Evolutionary conservation across 2,888 invertebrate species (phyloP).

Genomic region (Thymelicus acteon): DNA sequence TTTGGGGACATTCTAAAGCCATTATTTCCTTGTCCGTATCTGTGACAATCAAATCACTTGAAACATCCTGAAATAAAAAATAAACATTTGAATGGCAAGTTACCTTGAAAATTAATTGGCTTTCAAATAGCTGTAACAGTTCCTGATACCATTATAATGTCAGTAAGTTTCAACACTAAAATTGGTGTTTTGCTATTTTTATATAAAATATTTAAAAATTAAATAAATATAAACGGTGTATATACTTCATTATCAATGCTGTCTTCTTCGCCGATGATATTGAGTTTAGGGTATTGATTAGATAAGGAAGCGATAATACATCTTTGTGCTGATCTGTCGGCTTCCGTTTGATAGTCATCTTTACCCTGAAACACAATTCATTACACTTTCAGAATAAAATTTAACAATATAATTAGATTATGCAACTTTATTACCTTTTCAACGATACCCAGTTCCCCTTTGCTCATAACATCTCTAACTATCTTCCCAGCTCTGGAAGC

Average conservation of each 20-base stretch:
- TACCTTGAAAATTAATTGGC: constrained; percentile 31
- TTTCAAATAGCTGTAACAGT: constrained; percentile 4
- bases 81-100: constrained; percentile 22
- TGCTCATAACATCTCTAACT: constrained; percentile 94
- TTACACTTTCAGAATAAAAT: constrained; percentile 32
- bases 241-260: constrained; percentile 85
- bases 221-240: too few species aligned
- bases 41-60: constrained; percentile 90
- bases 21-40: constrained; percentile 89
- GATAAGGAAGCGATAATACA: constrained; percentile 96
- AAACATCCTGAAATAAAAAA: constrained; percentile 65
- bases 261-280: constrained; percentile 97
- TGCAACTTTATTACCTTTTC: constrained; percentile 88
- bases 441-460: constrained; percentile 95
- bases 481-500: constrained; percentile 94
- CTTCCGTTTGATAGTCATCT: constrained; percentile 98
- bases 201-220: too few species aligned
- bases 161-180: too few species aligned
- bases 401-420: constrained; percentile 22
- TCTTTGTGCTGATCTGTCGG: constrained; percentile 97
- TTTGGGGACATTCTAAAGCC: constrained; percentile 87
- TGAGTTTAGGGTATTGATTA: constrained; percentile 92
- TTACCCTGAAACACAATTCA: constrained; percentile 85
- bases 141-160: neutral
- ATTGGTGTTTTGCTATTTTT: too few species aligned